Conservation (phyloP, 2,888 invertebrate species). For the Noctua janthina region DNA sequence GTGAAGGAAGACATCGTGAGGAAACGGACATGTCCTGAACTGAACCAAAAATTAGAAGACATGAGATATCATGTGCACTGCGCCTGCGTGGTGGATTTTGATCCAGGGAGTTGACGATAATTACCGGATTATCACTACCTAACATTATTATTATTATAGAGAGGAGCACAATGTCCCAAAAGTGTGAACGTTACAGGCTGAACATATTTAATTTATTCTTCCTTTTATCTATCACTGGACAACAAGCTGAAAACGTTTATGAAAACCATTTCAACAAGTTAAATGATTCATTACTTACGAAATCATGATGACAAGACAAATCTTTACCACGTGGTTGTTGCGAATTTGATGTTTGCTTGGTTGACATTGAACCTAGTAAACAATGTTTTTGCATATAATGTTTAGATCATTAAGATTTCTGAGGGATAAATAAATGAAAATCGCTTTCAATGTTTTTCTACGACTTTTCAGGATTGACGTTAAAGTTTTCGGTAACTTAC, state of each 20-base stretch:
- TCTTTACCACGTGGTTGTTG: background rate
- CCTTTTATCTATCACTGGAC: background rate
- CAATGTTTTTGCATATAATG: constrained; percentile 2
- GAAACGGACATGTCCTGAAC: background rate
- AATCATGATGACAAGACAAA: background rate
- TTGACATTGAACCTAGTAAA: background rate
- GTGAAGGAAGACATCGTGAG: background rate
- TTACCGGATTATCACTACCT: too few relatives aligned
- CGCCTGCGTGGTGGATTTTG: background rate
- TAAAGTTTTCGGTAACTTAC: background rate
- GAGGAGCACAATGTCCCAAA: background rate
- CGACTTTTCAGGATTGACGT: background rate
- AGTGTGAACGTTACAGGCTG: background rate
- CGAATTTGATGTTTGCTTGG: background rate
- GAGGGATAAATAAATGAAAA: background rate
- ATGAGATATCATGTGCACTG: background rate
- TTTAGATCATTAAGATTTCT: background rate
- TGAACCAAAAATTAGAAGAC: background rate
- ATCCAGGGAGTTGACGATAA: background rate
- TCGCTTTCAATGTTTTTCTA: background rate
- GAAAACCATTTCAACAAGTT: constrained; percentile 1
- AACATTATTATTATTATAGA: too few relatives aligned
- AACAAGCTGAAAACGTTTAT: constrained; percentile 15
- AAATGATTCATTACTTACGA: background rate
- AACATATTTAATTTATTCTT: background rate